phyloP scores from a whole-genome alignment of 2,888 invertebrate genomes.

The Drosophila incognita region DNA sequence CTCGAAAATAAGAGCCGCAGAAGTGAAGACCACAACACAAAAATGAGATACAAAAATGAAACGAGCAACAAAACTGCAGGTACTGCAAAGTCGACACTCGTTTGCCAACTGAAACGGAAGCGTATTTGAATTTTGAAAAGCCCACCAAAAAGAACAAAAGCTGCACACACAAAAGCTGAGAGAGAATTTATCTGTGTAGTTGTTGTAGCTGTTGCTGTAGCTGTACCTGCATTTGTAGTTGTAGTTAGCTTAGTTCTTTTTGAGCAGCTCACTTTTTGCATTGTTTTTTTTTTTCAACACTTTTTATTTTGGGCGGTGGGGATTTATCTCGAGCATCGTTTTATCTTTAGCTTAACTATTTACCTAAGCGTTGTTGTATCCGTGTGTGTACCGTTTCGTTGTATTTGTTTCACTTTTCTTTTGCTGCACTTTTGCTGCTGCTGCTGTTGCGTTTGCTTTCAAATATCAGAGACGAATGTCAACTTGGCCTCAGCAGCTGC shows the following conservation, averaged over 20 bases:
- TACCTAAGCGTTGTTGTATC: constrained; percentile 38
- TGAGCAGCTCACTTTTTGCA: constrained; percentile 4
- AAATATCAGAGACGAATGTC: constrained; percentile 78
- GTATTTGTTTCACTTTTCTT: constrained; percentile 68
- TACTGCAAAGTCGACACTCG: constrained; percentile 83
- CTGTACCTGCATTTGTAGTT: background rate
- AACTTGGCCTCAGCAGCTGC: constrained; percentile 54
- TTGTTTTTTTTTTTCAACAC: background rate
- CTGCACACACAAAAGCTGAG: constrained; percentile 36
- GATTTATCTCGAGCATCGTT: constrained; percentile 20
- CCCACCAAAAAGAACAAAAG: constrained; percentile 78
- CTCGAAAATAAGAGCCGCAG: constrained; percentile 4
- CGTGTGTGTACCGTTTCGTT: constrained; percentile 5
- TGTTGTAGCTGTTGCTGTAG: constrained; percentile 1
- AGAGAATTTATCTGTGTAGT: constrained; percentile 11
- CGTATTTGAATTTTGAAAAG: constrained; percentile 80
- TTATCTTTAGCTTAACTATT: constrained; percentile 37
- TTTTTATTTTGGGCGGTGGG: constrained; percentile 15
- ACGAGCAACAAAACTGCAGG: constrained; percentile 55
- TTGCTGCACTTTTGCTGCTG: constrained; percentile 64
- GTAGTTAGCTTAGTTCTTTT: constrained; percentile 42
- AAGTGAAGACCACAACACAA: constrained; percentile 8
- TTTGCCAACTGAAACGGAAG: constrained; percentile 80
- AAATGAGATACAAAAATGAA: constrained; percentile 15
- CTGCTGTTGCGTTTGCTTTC: constrained; percentile 72